These are phyloP conservation scores for Pristis pectinata DNA, from an alignment of 2,797 vertebrate genomes.

Conservation along the genomic window DNA sequence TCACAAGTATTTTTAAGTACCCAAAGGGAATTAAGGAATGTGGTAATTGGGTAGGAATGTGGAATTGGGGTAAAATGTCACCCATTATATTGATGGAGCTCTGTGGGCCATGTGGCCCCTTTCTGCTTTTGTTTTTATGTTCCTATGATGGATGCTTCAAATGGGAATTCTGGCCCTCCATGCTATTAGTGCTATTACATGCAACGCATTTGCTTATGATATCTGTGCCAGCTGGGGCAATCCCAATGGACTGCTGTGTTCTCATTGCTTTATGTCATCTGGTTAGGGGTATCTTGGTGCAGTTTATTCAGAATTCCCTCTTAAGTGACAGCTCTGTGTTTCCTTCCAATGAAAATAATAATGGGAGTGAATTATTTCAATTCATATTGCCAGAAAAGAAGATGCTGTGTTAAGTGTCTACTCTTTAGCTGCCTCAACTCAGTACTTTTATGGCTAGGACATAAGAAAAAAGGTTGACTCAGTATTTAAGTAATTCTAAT, in stretches of 20 bases:
- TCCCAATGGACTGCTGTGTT: background rate
- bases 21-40: too few species aligned
- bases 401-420: background rate
- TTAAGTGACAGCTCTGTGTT: background rate
- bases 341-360: background rate
- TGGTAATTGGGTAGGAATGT: too few species aligned
- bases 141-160: background rate
- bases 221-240: background rate
- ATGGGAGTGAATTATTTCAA: background rate
- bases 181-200: too few species aligned
- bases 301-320: background rate
- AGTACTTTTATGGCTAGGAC: background rate
- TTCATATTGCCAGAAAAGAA: background rate
- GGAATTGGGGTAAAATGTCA: too few species aligned
- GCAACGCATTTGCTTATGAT: background rate
- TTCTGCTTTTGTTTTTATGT: too few species aligned
- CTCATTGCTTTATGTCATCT: background rate
- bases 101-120: too few species aligned
- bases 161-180: background rate
- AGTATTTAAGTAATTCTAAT: background rate
- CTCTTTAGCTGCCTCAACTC: background rate
- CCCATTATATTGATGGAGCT: too few species aligned
- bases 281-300: background rate
- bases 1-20: background rate
- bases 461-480: background rate